Conservation (phyloP, 2,113 vertebrate genomes). For the Hoplias malabaricus region DNA sequence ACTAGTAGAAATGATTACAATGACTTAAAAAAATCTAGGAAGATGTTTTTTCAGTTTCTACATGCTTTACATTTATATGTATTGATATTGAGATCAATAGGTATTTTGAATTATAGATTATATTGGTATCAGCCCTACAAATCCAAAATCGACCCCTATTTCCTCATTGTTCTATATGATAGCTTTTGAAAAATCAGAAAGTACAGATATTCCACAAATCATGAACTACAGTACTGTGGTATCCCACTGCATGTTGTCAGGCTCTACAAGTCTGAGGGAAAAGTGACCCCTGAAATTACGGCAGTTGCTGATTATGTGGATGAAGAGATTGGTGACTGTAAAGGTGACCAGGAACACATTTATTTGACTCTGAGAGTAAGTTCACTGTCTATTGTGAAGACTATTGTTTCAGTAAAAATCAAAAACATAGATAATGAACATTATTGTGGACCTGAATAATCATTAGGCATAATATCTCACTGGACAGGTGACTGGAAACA, state of each 20-base stretch:
- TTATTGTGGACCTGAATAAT: not conserved
- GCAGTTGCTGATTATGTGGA: slow-evolving; percentile 80
- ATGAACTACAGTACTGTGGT: too few relatives aligned
- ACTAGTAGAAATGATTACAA: too few relatives aligned
- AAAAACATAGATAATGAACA: not conserved
- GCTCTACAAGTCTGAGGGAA: slow-evolving; percentile 71
- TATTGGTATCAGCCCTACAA: too few relatives aligned
- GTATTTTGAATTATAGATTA: too few relatives aligned
- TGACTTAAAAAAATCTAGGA: too few relatives aligned
- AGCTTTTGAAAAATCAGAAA: too few relatives aligned
- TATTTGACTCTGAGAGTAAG: slow-evolving; percentile 85
- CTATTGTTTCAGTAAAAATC: not conserved
- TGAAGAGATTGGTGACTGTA: slow-evolving; percentile 83
- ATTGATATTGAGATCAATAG: too few relatives aligned
- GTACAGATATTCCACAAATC: too few relatives aligned
- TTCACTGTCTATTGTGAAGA: not conserved
- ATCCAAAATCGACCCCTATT: too few relatives aligned
- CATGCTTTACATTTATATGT: too few relatives aligned
- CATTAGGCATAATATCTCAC: not conserved
- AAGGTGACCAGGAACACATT: slow-evolving; percentile 78
- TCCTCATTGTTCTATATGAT: too few relatives aligned
- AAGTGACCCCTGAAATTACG: slow-evolving; percentile 75
- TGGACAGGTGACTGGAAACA: slow-evolving; percentile 88
- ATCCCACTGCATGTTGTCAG: slow-evolving; percentile 60
- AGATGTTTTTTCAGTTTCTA: too few relatives aligned